phyloP scores from a whole-genome alignment of 2,888 invertebrate genomes.

The Pandemis heparana region DNA sequence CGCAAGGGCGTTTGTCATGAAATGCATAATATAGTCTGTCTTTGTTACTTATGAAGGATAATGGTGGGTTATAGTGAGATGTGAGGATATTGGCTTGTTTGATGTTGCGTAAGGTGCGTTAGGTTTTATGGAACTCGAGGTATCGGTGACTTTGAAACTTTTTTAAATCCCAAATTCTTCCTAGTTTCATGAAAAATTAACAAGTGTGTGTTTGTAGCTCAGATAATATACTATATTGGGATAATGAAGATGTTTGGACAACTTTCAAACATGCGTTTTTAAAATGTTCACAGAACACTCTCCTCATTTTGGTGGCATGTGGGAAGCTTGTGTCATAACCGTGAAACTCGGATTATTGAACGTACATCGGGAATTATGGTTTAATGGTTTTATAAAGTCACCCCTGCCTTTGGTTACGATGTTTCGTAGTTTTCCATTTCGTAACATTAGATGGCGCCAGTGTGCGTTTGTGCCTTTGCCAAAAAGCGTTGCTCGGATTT shows the following conservation, averaged over 20 bases:
- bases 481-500: constrained; percentile 41
- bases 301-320: not conserved
- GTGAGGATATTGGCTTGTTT: constrained; percentile 30
- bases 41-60: not conserved
- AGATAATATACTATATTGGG: too few relatives aligned
- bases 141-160: constrained; percentile 16
- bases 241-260: too few relatives aligned
- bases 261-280: too few relatives aligned
- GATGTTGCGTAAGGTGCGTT: constrained; percentile 6
- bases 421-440: constrained; percentile 23
- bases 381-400: not conserved
- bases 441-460: constrained; percentile 23
- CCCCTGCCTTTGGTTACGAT: constrained; percentile 15
- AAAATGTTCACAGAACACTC: not conserved
- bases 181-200: too few relatives aligned
- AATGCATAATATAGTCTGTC: not conserved
- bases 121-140: constrained; percentile 10
- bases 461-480: constrained; percentile 45
- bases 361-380: not conserved
- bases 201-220: too few relatives aligned
- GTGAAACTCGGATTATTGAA: not conserved
- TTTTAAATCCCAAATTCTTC: not conserved
- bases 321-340: not conserved
- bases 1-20: too few relatives aligned
- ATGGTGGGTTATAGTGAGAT: constrained; percentile 16